phyloP scores from a whole-genome alignment of 2,797 vertebrate species.

The Chiloscyllium punctatum region DNA sequence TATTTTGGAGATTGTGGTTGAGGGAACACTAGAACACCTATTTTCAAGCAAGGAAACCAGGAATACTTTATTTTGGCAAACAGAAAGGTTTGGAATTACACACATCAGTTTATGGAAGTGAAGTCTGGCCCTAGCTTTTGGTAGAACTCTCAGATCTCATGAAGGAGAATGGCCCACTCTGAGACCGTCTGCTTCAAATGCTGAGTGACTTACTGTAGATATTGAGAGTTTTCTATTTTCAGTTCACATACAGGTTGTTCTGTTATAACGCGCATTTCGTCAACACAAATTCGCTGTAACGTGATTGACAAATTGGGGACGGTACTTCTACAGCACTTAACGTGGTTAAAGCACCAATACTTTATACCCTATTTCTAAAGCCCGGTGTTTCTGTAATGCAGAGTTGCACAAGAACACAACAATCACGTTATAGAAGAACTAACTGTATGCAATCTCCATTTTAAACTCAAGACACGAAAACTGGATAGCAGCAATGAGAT shows the following conservation, averaged over 20 bases:
- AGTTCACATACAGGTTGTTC: neutral
- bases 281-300: too few species aligned
- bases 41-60: neutral
- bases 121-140: neutral
- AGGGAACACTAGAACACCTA: too few species aligned
- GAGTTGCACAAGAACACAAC: too few species aligned
- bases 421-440: too few species aligned
- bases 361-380: too few species aligned
- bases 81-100: too few species aligned
- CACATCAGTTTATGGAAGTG: neutral
- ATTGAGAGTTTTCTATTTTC: neutral
- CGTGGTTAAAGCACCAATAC: too few species aligned
- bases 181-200: neutral
- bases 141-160: neutral
- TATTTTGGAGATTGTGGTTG: too few species aligned
- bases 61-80: neutral
- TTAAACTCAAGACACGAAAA: neutral
- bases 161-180: neutral
- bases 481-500: neutral
- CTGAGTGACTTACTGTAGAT: neutral
- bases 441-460: neutral
- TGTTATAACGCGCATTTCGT: too few species aligned
- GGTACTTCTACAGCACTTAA: too few species aligned
- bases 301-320: too few species aligned
- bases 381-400: too few species aligned